Evolutionary conservation across 2,113 vertebrate genomes (phyloP).

Genomic region (Epinephelus cyanopodus): DNA sequence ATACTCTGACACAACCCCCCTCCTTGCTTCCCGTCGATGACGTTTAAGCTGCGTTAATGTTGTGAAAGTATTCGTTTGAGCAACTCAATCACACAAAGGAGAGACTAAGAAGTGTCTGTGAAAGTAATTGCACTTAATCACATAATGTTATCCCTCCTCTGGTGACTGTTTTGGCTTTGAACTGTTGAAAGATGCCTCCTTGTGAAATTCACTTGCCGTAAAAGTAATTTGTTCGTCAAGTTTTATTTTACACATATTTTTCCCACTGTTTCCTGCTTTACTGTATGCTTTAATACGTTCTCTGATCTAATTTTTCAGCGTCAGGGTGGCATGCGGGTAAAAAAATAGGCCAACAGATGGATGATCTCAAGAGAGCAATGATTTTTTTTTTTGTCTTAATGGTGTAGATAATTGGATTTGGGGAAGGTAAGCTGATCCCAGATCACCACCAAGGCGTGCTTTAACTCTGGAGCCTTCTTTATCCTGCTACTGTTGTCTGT

Average conservation of each 20-base stretch:
- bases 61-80: slow-evolving; percentile 62
- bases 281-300: slow-evolving; percentile 23
- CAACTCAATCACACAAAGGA: slow-evolving; percentile 44
- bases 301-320: slow-evolving; percentile 12
- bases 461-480: slow-evolving; percentile 77
- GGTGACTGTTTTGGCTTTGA: slow-evolving; percentile 50
- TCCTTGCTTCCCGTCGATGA: slow-evolving; percentile 3
- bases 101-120: slow-evolving; percentile 53
- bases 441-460: slow-evolving; percentile 62
- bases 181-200: slow-evolving; percentile 30
- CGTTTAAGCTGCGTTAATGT: slow-evolving; percentile 38
- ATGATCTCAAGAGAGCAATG: slow-evolving; percentile 40
- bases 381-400: slow-evolving; percentile 50
- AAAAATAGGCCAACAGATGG: slow-evolving; percentile 62
- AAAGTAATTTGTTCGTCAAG: background rate
- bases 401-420: slow-evolving; percentile 78
- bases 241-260: slow-evolving; percentile 21
- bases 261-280: background rate
- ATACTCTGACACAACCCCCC: background rate
- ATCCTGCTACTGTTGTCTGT: slow-evolving; percentile 73
- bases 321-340: background rate
- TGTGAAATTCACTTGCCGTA: slow-evolving; percentile 40
- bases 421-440: slow-evolving; percentile 71
- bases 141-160: slow-evolving; percentile 67
- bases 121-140: slow-evolving; percentile 65